These are phyloP conservation scores for Spisula subtruncata DNA, from an alignment of 2,888 invertebrate genomes.

Conservation along the genomic window DNA sequence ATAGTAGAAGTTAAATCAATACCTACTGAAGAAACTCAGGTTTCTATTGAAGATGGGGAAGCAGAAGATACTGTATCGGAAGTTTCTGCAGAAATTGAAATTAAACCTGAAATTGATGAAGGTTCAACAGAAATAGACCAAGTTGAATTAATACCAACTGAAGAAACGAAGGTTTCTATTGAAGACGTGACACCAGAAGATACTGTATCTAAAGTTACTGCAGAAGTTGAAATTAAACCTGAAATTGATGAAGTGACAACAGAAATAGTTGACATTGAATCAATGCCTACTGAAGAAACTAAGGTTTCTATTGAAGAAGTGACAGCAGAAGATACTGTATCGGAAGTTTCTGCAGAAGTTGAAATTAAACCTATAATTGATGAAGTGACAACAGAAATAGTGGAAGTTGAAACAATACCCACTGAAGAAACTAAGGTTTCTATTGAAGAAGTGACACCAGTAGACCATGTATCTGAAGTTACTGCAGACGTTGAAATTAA, in stretches of 20 bases:
- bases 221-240: slow-evolving; percentile 33
- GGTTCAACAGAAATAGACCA: slow-evolving; percentile 40
- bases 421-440: slow-evolving; percentile 47
- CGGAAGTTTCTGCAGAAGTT: slow-evolving; percentile 30
- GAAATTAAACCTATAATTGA: slow-evolving; percentile 23
- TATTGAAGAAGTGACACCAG: slow-evolving; percentile 25
- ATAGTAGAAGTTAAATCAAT: slow-evolving; percentile 26
- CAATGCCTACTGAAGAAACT: slow-evolving; percentile 38
- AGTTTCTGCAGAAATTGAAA: slow-evolving; percentile 6
- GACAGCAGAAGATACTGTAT: slow-evolving; percentile 29
- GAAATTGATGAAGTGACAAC: slow-evolving; percentile 41
- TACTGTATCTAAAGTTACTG: slow-evolving; percentile 35
- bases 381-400: slow-evolving; percentile 38
- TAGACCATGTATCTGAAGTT: slow-evolving; percentile 30
- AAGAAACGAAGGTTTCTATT: slow-evolving; percentile 24
- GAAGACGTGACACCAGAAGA: slow-evolving; percentile 42
- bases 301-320: slow-evolving; percentile 37
- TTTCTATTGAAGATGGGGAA: slow-evolving; percentile 10
- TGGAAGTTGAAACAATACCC: slow-evolving; percentile 32
- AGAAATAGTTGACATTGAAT: slow-evolving; percentile 50
- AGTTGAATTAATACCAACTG: slow-evolving; percentile 36
- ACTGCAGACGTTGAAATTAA: slow-evolving; percentile 25
- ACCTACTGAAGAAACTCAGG: slow-evolving; percentile 37
- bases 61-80: slow-evolving; percentile 26
- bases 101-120: slow-evolving; percentile 22